phyloP scores from a whole-genome alignment of 35 echinoderm and acorn worm species.

The Apostichopus californicus region DNA sequence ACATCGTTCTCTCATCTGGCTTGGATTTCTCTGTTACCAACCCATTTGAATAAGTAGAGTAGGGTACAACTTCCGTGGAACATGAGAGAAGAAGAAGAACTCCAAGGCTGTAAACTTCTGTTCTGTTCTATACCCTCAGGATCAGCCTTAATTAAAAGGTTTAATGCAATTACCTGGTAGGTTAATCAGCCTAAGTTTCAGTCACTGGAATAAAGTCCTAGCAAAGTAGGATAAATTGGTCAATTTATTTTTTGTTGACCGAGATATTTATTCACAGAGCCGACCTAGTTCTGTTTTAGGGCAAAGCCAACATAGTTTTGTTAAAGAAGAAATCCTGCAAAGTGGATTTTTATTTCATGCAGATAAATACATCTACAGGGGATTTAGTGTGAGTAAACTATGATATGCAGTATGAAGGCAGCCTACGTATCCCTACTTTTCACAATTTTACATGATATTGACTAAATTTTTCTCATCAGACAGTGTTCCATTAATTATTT shows the following conservation, averaged over 20 bases:
- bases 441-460: no score
- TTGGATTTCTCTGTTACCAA: not conserved
- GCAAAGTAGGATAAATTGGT: constrained; percentile 27
- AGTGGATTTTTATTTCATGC: no score
- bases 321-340: not conserved
- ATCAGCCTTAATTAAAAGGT: not conserved
- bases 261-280: constrained; percentile 26
- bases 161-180: not conserved
- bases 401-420: no score
- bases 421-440: no score
- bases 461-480: no score
- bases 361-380: no score
- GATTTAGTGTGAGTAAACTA: no score
- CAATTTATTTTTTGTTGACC: constrained; percentile 39
- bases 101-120: not conserved
- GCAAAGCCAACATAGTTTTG: not conserved
- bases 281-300: not conserved
- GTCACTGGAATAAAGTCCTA: not conserved
- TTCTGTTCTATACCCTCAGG: not conserved
- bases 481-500: no score
- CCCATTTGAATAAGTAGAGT: not conserved
- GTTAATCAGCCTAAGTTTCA: not conserved
- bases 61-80: not conserved
- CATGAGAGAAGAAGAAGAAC: not conserved
- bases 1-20: no score